Evolutionary conservation across 2,888 invertebrate species (phyloP).

Genomic region (Dolomedes plantarius): DNA sequence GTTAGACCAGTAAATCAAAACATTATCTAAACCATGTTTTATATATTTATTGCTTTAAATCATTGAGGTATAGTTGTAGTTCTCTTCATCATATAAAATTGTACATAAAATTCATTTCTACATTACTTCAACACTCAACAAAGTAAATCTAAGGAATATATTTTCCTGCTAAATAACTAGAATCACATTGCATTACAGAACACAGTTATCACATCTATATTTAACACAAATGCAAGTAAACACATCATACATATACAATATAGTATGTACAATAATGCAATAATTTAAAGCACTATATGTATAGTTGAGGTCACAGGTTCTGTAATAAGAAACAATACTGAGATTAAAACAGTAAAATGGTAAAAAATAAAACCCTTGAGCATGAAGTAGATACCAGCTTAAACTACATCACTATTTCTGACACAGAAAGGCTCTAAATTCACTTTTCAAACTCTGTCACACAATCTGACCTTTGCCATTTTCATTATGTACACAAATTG

Average conservation of each 20-base stretch:
- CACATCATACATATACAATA: conserved; percentile 56
- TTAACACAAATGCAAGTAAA: conserved; percentile 50
- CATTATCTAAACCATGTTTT: conserved; percentile 40
- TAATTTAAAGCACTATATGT: conserved; percentile 64
- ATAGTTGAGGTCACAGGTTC: conserved; percentile 57
- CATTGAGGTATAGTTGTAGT: conserved; percentile 71
- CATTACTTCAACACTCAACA: conserved; percentile 66
- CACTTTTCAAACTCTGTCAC: conserved; percentile 20
- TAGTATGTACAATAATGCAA: conserved; percentile 54
- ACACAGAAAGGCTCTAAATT: conserved; percentile 56
- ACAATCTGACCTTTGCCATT: not conserved
- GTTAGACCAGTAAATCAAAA: not conserved
- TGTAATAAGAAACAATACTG: conserved; percentile 28
- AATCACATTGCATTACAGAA: conserved; percentile 65
- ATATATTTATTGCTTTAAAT: conserved; percentile 71
- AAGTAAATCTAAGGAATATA: conserved; percentile 58
- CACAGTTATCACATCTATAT: conserved; percentile 66
- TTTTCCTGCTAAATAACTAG: conserved; percentile 49
- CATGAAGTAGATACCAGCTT: conserved; percentile 42
- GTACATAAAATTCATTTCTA: conserved; percentile 70
- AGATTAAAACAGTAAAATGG: not conserved
- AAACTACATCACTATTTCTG: conserved; percentile 39
- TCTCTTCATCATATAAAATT: conserved; percentile 71
- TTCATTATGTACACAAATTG: not conserved
- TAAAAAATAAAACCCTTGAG: conserved; percentile 58